A percentile compares a stretch with the other conserved stretches of the same genome.
phyloP scores from a whole-genome alignment of 1,140 invertebrate species.

The Pentalonia nigronervosa region DNA sequence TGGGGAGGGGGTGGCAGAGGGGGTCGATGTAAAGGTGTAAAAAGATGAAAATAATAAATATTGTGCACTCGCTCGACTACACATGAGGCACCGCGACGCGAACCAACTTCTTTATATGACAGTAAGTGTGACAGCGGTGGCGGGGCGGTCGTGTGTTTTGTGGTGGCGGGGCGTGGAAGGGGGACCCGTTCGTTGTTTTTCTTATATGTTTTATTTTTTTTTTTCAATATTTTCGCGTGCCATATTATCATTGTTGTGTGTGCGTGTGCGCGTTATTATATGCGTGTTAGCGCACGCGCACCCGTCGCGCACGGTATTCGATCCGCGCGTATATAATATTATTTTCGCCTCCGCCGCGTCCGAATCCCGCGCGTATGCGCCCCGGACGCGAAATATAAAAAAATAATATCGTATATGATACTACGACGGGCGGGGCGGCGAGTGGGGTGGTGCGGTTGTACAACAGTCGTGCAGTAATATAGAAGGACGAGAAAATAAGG shows the following conservation, averaged over 20 bases:
- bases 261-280: conserved; percentile 21
- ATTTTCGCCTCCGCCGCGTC: background rate
- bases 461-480: too few relatives aligned
- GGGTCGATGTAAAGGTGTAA: background rate
- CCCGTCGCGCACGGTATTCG: background rate
- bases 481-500: background rate
- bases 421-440: background rate
- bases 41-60: background rate
- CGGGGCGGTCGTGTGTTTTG: background rate
- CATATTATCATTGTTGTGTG: conserved; percentile 15
- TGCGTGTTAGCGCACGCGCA: conserved; percentile 12
- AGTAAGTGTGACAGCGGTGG: background rate
- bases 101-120: background rate
- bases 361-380: background rate
- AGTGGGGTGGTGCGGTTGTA: too few relatives aligned
- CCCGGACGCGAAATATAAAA: background rate
- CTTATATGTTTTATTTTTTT: background rate
- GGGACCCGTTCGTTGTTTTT: background rate
- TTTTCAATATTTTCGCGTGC: conserved; percentile 34
- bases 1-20: too few relatives aligned
- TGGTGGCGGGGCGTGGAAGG: background rate
- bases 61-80: background rate
- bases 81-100: too few relatives aligned
- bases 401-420: background rate
- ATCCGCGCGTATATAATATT: conserved; percentile 44